phyloP scores from a whole-genome alignment of 2,113 vertebrate species.

The Ochotona curzoniae region DNA sequence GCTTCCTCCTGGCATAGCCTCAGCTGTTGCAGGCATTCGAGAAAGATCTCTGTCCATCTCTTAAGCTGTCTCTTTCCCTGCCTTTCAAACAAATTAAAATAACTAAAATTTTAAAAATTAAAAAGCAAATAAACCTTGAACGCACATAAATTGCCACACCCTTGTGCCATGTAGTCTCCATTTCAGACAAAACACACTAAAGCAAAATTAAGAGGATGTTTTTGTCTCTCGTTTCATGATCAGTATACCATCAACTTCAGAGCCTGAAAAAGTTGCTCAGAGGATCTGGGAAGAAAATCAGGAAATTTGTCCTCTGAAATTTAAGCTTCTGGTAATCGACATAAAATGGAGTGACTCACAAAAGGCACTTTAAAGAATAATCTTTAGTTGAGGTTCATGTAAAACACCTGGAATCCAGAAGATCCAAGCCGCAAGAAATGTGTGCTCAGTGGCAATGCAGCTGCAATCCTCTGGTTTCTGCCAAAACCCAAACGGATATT shows the following conservation, averaged over 20 bases:
- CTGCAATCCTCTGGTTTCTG: neutral
- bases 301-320: neutral
- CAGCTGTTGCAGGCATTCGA: too few species aligned
- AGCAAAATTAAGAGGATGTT: neutral
- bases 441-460: neutral
- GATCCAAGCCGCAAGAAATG: neutral
- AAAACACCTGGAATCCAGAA: neutral
- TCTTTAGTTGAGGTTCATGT: neutral
- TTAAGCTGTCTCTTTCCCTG: too few species aligned
- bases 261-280: neutral
- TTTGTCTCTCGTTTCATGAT: slow-evolving; percentile 7
- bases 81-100: too few species aligned
- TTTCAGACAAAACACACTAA: neutral
- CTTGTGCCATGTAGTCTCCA: neutral
- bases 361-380: neutral
- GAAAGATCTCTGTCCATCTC: too few species aligned
- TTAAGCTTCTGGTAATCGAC: slow-evolving; percentile 10
- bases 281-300: slow-evolving; percentile 22
- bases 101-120: neutral
- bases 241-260: neutral
- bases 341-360: neutral
- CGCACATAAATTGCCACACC: neutral
- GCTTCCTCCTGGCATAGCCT: too few species aligned
- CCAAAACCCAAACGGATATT: neutral
- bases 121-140: slow-evolving; percentile 38